phyloP scores from a whole-genome alignment of 2,797 vertebrate genomes.

The Nannoperca australis region DNA sequence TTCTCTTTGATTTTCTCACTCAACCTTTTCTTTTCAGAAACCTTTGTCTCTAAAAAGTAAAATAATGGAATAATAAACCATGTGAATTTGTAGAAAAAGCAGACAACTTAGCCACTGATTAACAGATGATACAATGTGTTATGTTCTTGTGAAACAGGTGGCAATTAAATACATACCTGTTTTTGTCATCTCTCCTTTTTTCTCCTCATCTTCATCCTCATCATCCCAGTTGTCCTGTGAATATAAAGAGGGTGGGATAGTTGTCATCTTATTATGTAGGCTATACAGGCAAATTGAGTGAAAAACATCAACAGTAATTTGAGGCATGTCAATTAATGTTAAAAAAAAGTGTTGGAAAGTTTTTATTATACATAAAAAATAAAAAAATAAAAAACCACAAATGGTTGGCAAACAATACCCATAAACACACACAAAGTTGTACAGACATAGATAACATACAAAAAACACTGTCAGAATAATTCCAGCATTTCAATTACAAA shows the following conservation, averaged over 20 bases:
- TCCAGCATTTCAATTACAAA: background rate
- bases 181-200: constrained; percentile 86
- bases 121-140: background rate
- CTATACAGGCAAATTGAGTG: background rate
- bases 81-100: background rate
- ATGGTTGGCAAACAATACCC: background rate
- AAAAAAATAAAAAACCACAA: too few relatives aligned
- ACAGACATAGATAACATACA: background rate
- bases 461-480: background rate
- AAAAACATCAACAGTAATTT: background rate
- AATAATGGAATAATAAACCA: constrained; percentile 17
- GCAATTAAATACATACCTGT: constrained; percentile 79
- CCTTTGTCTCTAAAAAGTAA: constrained; percentile 87
- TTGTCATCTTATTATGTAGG: background rate
- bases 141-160: background rate
- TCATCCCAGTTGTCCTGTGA: constrained; percentile 99
- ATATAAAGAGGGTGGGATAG: constrained; percentile 15
- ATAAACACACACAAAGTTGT: background rate
- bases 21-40: constrained; percentile 96
- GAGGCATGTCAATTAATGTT: background rate
- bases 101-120: background rate
- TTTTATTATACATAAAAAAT: background rate
- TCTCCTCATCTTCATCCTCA: constrained; percentile 89
- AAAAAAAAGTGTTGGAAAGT: background rate
- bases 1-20: constrained; percentile 97